Percentiles rank a stretch among this genome's conserved stretches.
These are phyloP conservation scores for Drosophila albomicans DNA, from an alignment of 1,140 invertebrate species.

Conservation along the genomic window DNA sequence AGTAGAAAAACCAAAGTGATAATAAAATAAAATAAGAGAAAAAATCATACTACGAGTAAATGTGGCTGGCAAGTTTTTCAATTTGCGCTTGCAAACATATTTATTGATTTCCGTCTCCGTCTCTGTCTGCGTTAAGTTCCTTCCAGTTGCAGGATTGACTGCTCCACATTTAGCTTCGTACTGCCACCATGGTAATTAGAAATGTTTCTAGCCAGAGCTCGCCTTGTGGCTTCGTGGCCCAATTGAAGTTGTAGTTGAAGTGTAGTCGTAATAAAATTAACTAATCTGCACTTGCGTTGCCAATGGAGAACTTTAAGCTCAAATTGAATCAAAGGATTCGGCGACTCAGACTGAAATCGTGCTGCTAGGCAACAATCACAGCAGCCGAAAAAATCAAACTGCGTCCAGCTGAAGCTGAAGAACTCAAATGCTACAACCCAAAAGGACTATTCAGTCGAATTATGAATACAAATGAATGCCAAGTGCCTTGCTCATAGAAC, in stretches of 20 bases:
- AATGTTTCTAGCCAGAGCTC: constrained; percentile 43
- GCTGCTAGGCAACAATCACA: constrained; percentile 10
- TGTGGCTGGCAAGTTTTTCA: constrained; percentile 62
- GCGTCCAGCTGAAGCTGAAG: too few relatives aligned
- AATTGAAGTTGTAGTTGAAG: constrained; percentile 11
- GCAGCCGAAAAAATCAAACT: constrained; percentile 7
- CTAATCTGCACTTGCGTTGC: constrained; percentile 48
- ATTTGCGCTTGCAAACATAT: constrained; percentile 71
- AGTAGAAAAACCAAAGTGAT: constrained; percentile 16
- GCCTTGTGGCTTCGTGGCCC: not conserved
- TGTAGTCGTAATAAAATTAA: constrained; percentile 61
- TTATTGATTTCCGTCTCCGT: constrained; percentile 74
- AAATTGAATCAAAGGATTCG: constrained; percentile 47
- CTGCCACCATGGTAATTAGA: constrained; percentile 57
- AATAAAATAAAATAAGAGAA: constrained; percentile 23
- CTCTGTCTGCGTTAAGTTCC: not conserved
- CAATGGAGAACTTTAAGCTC: constrained; percentile 28
- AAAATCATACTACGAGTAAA: constrained; percentile 62
- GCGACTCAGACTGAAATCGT: constrained; percentile 2
- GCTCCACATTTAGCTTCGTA: constrained; percentile 14
- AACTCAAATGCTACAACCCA: not conserved
- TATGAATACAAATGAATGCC: constrained; percentile 34
- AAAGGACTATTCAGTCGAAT: constrained; percentile 16
- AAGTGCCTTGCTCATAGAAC: constrained; percentile 11
- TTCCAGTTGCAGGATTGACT: not conserved